Evolutionary conservation across 2,113 vertebrate genomes (phyloP).

Genomic region (Oncorhynchus keta): DNA sequence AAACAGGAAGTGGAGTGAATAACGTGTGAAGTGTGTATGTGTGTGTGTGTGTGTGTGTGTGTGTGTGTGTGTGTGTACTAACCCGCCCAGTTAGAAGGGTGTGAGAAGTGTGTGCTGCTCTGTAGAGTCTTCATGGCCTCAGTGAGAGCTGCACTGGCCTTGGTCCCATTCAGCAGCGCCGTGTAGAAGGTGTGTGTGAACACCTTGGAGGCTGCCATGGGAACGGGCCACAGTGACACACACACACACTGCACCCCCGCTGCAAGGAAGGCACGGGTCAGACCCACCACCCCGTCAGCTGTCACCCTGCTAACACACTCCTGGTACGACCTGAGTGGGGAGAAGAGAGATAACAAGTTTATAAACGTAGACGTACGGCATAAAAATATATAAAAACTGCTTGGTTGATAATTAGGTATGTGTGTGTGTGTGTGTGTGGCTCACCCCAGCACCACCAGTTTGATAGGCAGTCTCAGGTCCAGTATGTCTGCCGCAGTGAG

Average conservation of each 20-base stretch:
- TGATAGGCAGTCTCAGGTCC: slow-evolving; percentile 83
- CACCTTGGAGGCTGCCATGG: slow-evolving; percentile 87
- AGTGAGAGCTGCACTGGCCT: slow-evolving; percentile 84
- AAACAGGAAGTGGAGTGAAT: background rate
- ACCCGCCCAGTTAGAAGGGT: slow-evolving; percentile 97
- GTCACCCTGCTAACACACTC: slow-evolving; percentile 86
- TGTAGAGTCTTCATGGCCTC: slow-evolving; percentile 92
- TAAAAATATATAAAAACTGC: too few relatives aligned
- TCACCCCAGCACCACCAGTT: slow-evolving; percentile 87
- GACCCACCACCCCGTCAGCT: slow-evolving; percentile 86
- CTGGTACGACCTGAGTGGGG: slow-evolving; percentile 75
- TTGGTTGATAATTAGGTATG: too few relatives aligned
- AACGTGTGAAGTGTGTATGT: too few relatives aligned
- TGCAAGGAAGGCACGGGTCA: slow-evolving; percentile 90
- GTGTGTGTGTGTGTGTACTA: slow-evolving; percentile 29
- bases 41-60: background rate
- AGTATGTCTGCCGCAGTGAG: slow-evolving; percentile 91
- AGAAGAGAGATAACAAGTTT: too few relatives aligned
- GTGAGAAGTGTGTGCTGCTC: slow-evolving; percentile 88
- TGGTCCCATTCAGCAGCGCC: slow-evolving; percentile 84
- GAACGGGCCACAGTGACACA: slow-evolving; percentile 88
- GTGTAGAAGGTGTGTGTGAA: slow-evolving; percentile 90
- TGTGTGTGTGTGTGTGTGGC: background rate
- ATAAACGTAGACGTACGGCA: too few relatives aligned
- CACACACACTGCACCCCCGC: slow-evolving; percentile 91